Evolutionary conservation across 2,888 invertebrate species (phyloP).

Genomic region (Euphydryas editha): DNA sequence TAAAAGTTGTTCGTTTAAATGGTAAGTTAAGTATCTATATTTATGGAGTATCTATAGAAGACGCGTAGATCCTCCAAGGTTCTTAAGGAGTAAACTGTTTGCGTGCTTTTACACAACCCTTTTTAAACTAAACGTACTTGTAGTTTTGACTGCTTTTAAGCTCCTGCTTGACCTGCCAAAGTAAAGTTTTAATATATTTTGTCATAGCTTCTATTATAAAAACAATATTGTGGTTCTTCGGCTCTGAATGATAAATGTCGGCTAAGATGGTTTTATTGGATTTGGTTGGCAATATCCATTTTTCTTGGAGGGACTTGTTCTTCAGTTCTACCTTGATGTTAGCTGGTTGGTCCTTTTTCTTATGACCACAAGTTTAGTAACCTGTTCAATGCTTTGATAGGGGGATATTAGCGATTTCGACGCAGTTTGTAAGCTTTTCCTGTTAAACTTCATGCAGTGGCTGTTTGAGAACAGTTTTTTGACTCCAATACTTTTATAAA

Average conservation of each 20-base stretch:
- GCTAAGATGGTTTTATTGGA: slow-evolving; percentile 16
- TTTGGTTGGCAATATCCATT: slow-evolving; percentile 29
- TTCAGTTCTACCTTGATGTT: slow-evolving; percentile 20
- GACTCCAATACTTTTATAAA: neutral
- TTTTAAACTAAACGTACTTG: slow-evolving; percentile 33
- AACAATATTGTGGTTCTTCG: slow-evolving; percentile 13
- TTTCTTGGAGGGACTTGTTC: slow-evolving; percentile 18
- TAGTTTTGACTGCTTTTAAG: slow-evolving; percentile 25
- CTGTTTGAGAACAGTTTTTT: neutral
- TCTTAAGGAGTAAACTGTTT: slow-evolving; percentile 22
- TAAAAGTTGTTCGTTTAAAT: too few relatives aligned
- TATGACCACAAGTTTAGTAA: neutral
- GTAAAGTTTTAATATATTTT: slow-evolving; percentile 19
- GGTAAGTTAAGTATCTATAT: too few relatives aligned
- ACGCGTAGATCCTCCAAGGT: slow-evolving; percentile 11
- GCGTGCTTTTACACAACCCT: slow-evolving; percentile 26
- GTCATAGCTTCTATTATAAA: slow-evolving; percentile 32
- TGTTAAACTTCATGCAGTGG: neutral
- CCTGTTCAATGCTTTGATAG: neutral
- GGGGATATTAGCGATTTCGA: neutral
- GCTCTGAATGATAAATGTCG: slow-evolving; percentile 14
- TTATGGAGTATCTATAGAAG: too few relatives aligned
- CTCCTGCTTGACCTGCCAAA: slow-evolving; percentile 29
- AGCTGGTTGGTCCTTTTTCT: slow-evolving; percentile 18
- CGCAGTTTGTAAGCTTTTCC: neutral